Base-by-base conservation (phyloP, 1,140 invertebrate species). In the Drosophila ananassae region DNA sequence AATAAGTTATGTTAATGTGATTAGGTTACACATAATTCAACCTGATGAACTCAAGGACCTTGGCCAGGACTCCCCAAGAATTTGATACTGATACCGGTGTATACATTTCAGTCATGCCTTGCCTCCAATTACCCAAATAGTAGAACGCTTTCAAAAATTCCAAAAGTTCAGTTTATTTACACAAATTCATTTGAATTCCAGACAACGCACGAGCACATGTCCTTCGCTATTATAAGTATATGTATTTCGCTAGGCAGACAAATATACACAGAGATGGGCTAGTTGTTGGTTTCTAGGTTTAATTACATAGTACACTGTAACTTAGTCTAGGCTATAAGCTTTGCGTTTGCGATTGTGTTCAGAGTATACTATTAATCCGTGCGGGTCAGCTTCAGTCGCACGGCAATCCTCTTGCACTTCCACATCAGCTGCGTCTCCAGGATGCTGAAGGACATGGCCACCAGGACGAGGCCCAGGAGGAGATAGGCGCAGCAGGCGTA, bases 401-500 rank as follows among this genome's bases (percentile, higher is more conserved):
- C 90, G 8, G 95, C 96, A 74, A 96, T 92, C 53, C 94, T 93
- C 83, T 94, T 94, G 92, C 95, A 96, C 79, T 95, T 95, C 68
- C 94, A 92, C 39, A 96, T 94, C 1, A 98, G 95, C 91, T 98
- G 97, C 68, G 98, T 97, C 92, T 98, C 97, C 62, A 98, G 95
- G 30, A 98, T 93, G 91, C 96, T 97, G 87, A 98, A 98, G 55
- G 97, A 97, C 97, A 98, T 98, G 1, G 97, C 97, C 74, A 98
- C 95, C 30, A 98, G 92, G 10, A 98, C 96, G 28, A 98, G 93
- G 22, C 98, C 98, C 71, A 98, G 94, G 34, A 98, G 93, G 34
- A 98, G 91, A 91, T 98, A 98, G 1, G 97, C 93, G 89, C 97
- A 97, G 91, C 96, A 97, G 9, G 96, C 95, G 28, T 97, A 95